Evolutionary conservation across 1,140 invertebrate genomes (phyloP).

Genomic region (Heliconius hermathena): DNA sequence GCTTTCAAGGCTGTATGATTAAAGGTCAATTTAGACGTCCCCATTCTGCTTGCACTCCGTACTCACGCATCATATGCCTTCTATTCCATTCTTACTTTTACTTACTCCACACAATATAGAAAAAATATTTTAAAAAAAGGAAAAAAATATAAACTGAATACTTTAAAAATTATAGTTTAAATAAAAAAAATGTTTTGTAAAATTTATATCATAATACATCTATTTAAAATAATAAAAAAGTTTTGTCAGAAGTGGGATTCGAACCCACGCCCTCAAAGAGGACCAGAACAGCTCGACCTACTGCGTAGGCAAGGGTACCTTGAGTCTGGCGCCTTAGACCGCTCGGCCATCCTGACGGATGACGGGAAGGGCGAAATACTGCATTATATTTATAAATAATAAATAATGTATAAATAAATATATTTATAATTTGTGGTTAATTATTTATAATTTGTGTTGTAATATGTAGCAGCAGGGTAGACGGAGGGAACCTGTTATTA

Average conservation of each 20-base stretch:
- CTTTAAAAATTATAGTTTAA: neutral
- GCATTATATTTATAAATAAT: neutral
- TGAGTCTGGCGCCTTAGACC: conserved; percentile 88
- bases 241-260: conserved; percentile 93
- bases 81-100: too few relatives aligned
- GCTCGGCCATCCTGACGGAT: conserved; percentile 84
- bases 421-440: too few relatives aligned
- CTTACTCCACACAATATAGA: too few relatives aligned
- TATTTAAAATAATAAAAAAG: conserved; percentile 22
- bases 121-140: too few relatives aligned
- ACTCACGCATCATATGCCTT: too few relatives aligned
- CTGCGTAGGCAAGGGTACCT: conserved; percentile 65
- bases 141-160: neutral
- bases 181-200: neutral
- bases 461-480: neutral
- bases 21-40: too few relatives aligned
- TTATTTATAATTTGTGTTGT: too few relatives aligned
- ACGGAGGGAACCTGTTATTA: too few relatives aligned
- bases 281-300: conserved; percentile 86
- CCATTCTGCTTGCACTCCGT: too few relatives aligned
- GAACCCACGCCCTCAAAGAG: conserved; percentile 93
- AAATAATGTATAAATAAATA: neutral
- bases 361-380: neutral
- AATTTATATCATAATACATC: too few relatives aligned
- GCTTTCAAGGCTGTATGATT: too few relatives aligned